phyloP scores from a whole-genome alignment of 2,797 vertebrate species.

The Pampus argenteus region DNA sequence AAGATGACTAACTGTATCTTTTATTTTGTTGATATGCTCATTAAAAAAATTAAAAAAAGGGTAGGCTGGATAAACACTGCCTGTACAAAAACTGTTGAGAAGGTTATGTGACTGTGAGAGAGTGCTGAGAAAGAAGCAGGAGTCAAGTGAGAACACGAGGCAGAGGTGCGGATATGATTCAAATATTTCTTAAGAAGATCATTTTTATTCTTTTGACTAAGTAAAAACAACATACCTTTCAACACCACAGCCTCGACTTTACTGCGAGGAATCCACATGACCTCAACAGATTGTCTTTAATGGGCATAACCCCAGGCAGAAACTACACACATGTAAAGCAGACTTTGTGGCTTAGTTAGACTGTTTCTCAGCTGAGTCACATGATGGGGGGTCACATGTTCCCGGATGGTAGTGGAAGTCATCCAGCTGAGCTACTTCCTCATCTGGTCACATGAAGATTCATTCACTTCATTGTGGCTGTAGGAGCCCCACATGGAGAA shows the following conservation, averaged over 20 bases:
- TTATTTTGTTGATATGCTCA: neutral
- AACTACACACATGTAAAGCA: conserved; percentile 53
- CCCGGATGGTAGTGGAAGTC: conserved; percentile 56
- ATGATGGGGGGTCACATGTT: conserved; percentile 75
- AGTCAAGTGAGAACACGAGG: neutral
- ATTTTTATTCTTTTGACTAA: conserved; percentile 46
- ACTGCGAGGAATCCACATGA: conserved; percentile 23
- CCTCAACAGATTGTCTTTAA: conserved; percentile 28
- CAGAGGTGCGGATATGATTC: conserved; percentile 17
- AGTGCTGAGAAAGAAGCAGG: neutral
- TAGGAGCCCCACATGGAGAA: conserved; percentile 28
- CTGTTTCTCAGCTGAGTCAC: conserved; percentile 63
- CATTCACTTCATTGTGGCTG: conserved; percentile 62
- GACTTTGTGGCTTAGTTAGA: conserved; percentile 44
- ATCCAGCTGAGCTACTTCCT: conserved; percentile 72
- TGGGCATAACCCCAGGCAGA: conserved; percentile 24
- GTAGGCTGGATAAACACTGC: neutral
- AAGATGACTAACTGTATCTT: neutral
- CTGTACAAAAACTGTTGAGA: neutral
- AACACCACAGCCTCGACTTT: conserved; percentile 21
- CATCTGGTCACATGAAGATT: conserved; percentile 76
- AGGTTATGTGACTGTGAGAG: neutral
- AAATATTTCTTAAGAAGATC: conserved; percentile 34
- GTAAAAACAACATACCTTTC: conserved; percentile 30
- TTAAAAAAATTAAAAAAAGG: neutral